A percentile compares a stretch with the other conserved stretches of the same genome.
Evolutionary conservation across 2,797 vertebrate species (phyloP).

Genomic region (Sylvilagus floridanus): DNA sequence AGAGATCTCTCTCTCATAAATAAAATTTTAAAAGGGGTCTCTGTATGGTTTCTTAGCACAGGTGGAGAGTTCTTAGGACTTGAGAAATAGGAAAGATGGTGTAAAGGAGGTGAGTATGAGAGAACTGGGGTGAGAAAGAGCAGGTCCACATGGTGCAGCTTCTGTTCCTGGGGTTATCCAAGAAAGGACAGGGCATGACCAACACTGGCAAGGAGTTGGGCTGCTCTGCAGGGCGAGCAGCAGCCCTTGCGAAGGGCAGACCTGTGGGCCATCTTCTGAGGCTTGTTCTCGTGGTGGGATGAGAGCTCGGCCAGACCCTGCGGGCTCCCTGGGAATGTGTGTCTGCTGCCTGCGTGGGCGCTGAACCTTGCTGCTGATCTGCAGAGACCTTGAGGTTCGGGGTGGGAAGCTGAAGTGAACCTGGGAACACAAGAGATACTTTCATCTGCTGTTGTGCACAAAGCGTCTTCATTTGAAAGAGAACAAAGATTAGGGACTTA

Average conservation of each 20-base stretch:
- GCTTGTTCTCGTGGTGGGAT: background rate
- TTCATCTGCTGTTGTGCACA: background rate
- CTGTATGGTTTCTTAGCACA: background rate
- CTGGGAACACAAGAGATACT: background rate
- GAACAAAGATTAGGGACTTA: background rate
- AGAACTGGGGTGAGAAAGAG: background rate
- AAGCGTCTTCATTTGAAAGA: background rate
- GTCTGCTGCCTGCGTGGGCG: background rate
- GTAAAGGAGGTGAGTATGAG: background rate
- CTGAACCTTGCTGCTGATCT: background rate
- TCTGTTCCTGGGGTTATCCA: background rate
- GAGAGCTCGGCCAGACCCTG: background rate
- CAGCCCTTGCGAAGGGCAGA: background rate
- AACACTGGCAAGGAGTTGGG: background rate
- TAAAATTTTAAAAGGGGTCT: background rate
- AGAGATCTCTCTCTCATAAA: too few relatives aligned
- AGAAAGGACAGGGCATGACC: background rate
- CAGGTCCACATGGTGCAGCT: background rate
- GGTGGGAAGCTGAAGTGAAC: background rate
- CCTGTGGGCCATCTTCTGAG: background rate
- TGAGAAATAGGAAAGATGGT: background rate
- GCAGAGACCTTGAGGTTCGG: background rate
- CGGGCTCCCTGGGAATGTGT: background rate
- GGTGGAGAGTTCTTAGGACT: background rate
- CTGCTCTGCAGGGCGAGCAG: background rate